phyloP scores from a whole-genome alignment of 2,113 vertebrate species.

The Acanthochromis polyacanthus region DNA sequence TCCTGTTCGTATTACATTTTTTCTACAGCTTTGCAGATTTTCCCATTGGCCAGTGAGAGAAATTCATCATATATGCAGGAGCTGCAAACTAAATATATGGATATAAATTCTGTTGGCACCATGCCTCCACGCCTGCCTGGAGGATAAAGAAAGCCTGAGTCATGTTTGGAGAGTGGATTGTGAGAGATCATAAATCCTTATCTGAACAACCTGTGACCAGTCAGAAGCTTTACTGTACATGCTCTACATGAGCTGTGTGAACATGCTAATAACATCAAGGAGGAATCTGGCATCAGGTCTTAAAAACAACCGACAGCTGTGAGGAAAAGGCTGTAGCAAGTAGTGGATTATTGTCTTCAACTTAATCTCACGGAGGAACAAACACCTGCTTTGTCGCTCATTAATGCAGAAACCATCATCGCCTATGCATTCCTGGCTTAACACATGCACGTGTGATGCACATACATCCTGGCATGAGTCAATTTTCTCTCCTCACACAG shows the following conservation, averaged over 20 bases:
- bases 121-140: constrained; percentile 37
- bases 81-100: constrained; percentile 66
- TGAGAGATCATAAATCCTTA: constrained; percentile 67
- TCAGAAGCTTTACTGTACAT: constrained; percentile 24
- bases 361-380: constrained; percentile 11
- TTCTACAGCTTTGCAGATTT: constrained; percentile 26
- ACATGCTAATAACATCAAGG: constrained; percentile 17
- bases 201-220: constrained; percentile 68
- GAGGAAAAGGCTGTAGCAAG: constrained; percentile 2
- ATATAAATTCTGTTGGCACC: constrained; percentile 68
- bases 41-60: constrained; percentile 32
- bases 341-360: constrained; percentile 26
- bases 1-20: constrained; percentile 48
- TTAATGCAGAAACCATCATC: constrained; percentile 12
- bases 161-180: constrained; percentile 64
- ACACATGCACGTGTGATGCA: constrained; percentile 37
- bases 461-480: constrained; percentile 44
- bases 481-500: constrained; percentile 55
- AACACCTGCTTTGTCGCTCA: constrained; percentile 29
- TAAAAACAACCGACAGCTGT: constrained; percentile 20
- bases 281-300: constrained; percentile 7
- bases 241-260: neutral
- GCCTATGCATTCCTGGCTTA: constrained; percentile 52
- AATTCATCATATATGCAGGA: constrained; percentile 67
- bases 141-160: constrained; percentile 63